Conservation (phyloP, 2,888 invertebrate species). For the Sinohyriopsis cumingii region DNA sequence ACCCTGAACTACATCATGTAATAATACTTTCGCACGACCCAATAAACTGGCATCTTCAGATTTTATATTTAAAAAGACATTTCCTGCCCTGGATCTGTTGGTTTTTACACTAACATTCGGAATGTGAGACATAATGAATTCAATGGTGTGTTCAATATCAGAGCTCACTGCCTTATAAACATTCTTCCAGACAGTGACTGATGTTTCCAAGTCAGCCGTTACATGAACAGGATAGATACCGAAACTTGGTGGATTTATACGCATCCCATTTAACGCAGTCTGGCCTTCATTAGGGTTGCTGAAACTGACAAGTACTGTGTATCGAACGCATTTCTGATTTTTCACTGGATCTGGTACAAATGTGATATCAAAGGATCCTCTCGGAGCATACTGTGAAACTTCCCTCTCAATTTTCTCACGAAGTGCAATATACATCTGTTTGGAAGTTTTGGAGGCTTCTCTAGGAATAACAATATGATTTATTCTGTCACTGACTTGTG, state of each 20-base stretch:
- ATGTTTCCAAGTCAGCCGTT: slow-evolving; percentile 28
- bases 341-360: too few relatives aligned
- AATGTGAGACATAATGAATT: slow-evolving; percentile 1
- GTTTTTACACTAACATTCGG: slow-evolving; percentile 8
- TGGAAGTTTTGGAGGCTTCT: not conserved
- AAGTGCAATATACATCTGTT: not conserved
- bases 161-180: too few relatives aligned
- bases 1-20: slow-evolving; percentile 38
- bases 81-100: slow-evolving; percentile 29
- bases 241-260: not conserved
- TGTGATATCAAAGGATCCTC: too few relatives aligned
- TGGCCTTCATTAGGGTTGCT: too few relatives aligned
- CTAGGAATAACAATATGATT: slow-evolving; percentile 26
- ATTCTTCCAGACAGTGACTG: slow-evolving; percentile 22
- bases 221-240: slow-evolving; percentile 13
- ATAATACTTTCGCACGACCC: slow-evolving; percentile 23
- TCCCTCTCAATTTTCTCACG: not conserved
- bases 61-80: too few relatives aligned
- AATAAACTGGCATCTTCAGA: slow-evolving; percentile 30
- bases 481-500: slow-evolving; percentile 15
- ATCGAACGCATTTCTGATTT: too few relatives aligned
- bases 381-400: slow-evolving; percentile 12
- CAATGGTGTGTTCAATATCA: slow-evolving; percentile 25
- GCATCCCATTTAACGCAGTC: slow-evolving; percentile 10
- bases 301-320: too few relatives aligned